phyloP scores from a whole-genome alignment of 2,888 invertebrate genomes.

The Ashinkailepas kermadecensis region DNA sequence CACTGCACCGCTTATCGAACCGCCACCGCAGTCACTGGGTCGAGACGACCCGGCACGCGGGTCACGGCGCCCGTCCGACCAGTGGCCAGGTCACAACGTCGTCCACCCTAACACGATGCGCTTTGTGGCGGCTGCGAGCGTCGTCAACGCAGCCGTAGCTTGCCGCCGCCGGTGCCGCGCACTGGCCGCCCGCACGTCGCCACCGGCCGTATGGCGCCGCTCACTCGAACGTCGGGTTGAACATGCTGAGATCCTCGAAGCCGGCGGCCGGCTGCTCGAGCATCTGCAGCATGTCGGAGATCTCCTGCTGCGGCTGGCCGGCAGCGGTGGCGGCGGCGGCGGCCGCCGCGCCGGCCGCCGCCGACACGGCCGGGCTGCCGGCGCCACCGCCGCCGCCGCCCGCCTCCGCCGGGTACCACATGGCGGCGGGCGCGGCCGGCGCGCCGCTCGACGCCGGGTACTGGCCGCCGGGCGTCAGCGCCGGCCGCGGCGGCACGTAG shows the following conservation, averaged over 20 bases:
- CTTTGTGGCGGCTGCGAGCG: too few species aligned
- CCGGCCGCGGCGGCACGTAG: conserved; percentile 41
- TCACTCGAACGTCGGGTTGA: conserved; percentile 65
- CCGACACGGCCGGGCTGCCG: conserved; percentile 47
- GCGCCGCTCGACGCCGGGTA: conserved; percentile 43
- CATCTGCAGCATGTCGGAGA: conserved; percentile 89
- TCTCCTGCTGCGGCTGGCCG: conserved; percentile 59
- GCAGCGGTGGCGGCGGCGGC: conserved; percentile 43
- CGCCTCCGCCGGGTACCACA: conserved; percentile 29
- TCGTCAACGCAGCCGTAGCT: too few species aligned
- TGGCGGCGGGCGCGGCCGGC: conserved; percentile 30
- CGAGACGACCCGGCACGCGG: too few species aligned
- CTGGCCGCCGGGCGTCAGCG: conserved; percentile 35
- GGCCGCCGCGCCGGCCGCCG: conserved; percentile 36
- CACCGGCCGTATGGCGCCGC: neutral
- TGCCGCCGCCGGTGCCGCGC: too few species aligned
- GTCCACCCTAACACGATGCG: too few species aligned
- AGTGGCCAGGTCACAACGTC: too few species aligned
- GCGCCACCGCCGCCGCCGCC: conserved; percentile 26
- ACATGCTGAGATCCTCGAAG: conserved; percentile 88
- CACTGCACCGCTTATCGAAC: too few species aligned
- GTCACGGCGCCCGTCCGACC: too few species aligned
- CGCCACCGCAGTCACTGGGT: too few species aligned
- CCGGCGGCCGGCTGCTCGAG: conserved; percentile 71
- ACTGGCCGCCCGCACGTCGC: too few species aligned